Evolutionary conservation across 2,113 vertebrate species (phyloP), one percentile per base, ranked within the genome.

Genomic region (Rutilus rutilus): DNA sequence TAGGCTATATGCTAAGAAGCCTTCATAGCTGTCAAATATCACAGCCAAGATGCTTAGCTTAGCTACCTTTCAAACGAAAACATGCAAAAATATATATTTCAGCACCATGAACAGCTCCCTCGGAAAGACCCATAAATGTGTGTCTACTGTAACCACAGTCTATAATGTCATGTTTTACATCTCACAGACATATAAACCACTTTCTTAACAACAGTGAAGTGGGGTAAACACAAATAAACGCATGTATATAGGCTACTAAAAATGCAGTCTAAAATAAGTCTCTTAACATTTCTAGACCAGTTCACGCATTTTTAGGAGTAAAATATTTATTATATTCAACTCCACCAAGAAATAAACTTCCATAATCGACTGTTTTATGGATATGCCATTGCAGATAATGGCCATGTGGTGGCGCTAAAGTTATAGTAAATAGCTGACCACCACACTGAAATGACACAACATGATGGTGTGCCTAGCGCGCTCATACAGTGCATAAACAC

Each of bases 331-430:
- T 45, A 25, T 21, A 45, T 54, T 19, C 17, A 57, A 6, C 11
- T 3, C 39, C 14, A 19, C 6, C 2, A 27, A 64, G 17, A 9
- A 45, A 64, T 27, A 21, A 80, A 80, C 78, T 64, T 80, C 1
- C 1, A 27, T 36, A 59, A 69, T 36, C 15, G 30, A 19, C 23
- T 12, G 6, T 59, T 39, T 60, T 11, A 36, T 78, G 10, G 30
- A 78, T 4, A n/a, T 79, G 14, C 6, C 62, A 7, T 54, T 52
- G 33, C 11, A 17, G 50, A n/a, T n/a, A 73, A 2, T 84, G 15
- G 23, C 27, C 76, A 39, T 6, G 21, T 69, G 81, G 59, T 45
- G 82, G 76, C 59, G 85, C 81, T 74, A 88, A 10, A 75, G 67
- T 54, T 73, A 52, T 76, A 39, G 27, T 25, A 62, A 73, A 78